Conservation (phyloP, 2,113 vertebrate genomes). For the Embiotoca jacksoni region DNA sequence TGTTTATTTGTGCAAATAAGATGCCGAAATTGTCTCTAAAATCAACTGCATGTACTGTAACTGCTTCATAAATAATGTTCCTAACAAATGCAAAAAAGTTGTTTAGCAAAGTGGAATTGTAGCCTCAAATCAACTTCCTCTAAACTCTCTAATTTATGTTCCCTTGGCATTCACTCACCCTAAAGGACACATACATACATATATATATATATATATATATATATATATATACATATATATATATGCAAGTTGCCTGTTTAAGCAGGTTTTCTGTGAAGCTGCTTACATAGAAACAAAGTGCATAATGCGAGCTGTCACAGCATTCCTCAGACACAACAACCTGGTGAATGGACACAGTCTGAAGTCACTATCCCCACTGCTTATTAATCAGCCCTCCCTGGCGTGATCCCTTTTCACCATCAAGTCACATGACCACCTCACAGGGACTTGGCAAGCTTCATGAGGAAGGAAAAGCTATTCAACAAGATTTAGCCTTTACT, state of each 20-base stretch:
- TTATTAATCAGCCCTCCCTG: conserved; percentile 61
- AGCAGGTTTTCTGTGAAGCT: conserved; percentile 32
- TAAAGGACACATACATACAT: background rate
- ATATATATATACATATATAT: too few species aligned
- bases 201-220: too few species aligned
- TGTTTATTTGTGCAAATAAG: conserved; percentile 20
- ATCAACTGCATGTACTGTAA: background rate
- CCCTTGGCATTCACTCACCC: conserved; percentile 25
- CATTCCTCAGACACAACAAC: conserved; percentile 70
- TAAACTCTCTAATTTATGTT: background rate
- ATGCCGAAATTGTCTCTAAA: conserved; percentile 13
- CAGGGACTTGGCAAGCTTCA: conserved; percentile 28
- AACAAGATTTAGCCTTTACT: conserved; percentile 8
- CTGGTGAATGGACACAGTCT: conserved; percentile 65
- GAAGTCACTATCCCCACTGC: conserved; percentile 56
- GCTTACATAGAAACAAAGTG: conserved; percentile 37
- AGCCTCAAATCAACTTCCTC: conserved; percentile 12
- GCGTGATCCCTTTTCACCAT: conserved; percentile 45
- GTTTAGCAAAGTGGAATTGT: conserved; percentile 21
- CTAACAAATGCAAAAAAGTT: conserved; percentile 12
- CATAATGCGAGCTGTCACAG: conserved; percentile 24
- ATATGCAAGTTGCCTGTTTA: background rate
- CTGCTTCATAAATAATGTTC: conserved; percentile 25
- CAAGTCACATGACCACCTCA: conserved; percentile 54
- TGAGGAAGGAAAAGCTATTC: conserved; percentile 6